These are phyloP conservation scores for Silurus lanzhouensis DNA, from an alignment of 2,797 vertebrate genomes.

Conservation along the genomic window DNA sequence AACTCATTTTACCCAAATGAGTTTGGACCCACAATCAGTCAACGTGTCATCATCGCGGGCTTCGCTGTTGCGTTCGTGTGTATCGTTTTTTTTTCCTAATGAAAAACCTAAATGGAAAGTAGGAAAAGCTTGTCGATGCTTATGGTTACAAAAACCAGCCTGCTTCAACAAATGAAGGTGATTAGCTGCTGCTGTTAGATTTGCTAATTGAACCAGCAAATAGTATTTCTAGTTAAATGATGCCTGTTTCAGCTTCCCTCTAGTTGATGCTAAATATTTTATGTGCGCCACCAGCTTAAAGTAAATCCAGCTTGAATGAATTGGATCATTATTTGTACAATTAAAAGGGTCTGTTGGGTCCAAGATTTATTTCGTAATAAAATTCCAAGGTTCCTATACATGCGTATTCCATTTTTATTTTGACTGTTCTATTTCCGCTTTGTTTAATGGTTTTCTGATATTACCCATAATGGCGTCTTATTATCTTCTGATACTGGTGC, in stretches of 20 bases:
- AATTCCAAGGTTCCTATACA: background rate
- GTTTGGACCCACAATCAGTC: constrained; percentile 49
- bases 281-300: background rate
- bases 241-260: constrained; percentile 51
- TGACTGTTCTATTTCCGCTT: background rate
- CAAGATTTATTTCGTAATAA: background rate
- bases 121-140: constrained; percentile 62
- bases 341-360: background rate
- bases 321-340: background rate
- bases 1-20: constrained; percentile 69
- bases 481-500: background rate
- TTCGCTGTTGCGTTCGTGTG: constrained; percentile 35
- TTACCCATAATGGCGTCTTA: background rate
- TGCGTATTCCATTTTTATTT: background rate
- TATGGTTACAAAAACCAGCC: constrained; percentile 69
- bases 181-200: constrained; percentile 67
- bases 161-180: constrained; percentile 70
- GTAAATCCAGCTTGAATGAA: background rate
- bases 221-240: constrained; percentile 50
- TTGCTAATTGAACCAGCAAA: constrained; percentile 64
- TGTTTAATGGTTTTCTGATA: background rate
- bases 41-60: constrained; percentile 18
- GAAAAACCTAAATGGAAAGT: constrained; percentile 56
- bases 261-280: background rate
- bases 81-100: background rate